Conservation (phyloP, 2,888 invertebrate genomes). For the Auanema freiburgensis region DNA sequence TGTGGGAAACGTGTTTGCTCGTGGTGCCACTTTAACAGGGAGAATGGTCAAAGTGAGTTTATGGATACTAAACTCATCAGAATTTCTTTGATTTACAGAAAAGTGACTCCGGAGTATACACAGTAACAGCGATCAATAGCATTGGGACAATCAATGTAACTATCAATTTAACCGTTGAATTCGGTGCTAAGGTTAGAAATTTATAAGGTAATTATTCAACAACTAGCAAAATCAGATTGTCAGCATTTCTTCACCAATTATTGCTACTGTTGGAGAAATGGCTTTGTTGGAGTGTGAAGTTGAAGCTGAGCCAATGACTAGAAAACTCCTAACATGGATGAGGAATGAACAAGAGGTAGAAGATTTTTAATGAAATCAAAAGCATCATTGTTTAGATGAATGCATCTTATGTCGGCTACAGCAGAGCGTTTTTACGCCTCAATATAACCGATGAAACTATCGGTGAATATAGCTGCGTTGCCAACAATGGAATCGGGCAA, state of each 20-base stretch:
- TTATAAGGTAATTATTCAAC: background rate
- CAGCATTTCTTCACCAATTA: conserved; percentile 56
- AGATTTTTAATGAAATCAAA: background rate
- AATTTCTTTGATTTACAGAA: conserved; percentile 15
- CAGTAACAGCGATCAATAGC: conserved; percentile 53
- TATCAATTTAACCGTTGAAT: conserved; percentile 55
- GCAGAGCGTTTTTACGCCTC: conserved; percentile 44
- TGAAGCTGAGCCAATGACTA: conserved; percentile 52
- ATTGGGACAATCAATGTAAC: conserved; percentile 58
- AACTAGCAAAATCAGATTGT: conserved; percentile 28
- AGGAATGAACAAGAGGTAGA: conserved; percentile 34
- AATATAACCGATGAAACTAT: conserved; percentile 52
- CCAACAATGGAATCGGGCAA: conserved; percentile 58
- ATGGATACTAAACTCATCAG: background rate
- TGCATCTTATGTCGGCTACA: conserved; percentile 23
- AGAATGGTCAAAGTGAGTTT: conserved; percentile 28
- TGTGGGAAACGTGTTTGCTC: conserved; percentile 50
- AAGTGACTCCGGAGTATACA: conserved; percentile 57
- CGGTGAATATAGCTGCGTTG: conserved; percentile 58
- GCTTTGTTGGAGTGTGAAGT: conserved; percentile 61
- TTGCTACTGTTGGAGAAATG: conserved; percentile 55
- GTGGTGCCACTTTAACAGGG: conserved; percentile 44
- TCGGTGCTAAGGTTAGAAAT: conserved; percentile 45
- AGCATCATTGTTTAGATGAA: conserved; percentile 5
- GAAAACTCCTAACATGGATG: conserved; percentile 59